A percentile compares a stretch with the other conserved stretches of the same genome.
phyloP scores from a whole-genome alignment of 2,888 invertebrate species.

The Venusia cambrica region DNA sequence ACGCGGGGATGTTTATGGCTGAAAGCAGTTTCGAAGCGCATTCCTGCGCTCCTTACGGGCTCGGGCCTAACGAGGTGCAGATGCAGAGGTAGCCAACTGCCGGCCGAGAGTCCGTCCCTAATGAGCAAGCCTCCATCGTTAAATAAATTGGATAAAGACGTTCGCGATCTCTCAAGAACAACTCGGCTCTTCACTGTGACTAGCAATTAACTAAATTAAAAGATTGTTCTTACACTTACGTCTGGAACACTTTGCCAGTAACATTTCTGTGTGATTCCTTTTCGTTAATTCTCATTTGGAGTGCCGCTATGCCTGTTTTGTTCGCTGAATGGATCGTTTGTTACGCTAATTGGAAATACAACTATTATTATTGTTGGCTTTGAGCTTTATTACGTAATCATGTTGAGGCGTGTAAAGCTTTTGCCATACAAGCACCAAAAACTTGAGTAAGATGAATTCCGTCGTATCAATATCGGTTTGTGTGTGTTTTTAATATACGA shows the following conservation, averaged over 20 bases:
- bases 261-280: constrained; percentile 49
- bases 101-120: constrained; percentile 55
- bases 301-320: constrained; percentile 13
- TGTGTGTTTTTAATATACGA: too few relatives aligned
- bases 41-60: constrained; percentile 35
- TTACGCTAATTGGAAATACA: too few relatives aligned
- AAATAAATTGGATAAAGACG: constrained; percentile 81
- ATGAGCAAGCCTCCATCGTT: constrained; percentile 77
- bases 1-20: constrained; percentile 42
- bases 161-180: constrained; percentile 78
- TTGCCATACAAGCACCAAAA: too few relatives aligned
- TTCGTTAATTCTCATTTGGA: constrained; percentile 50
- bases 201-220: constrained; percentile 80
- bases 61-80: constrained; percentile 27
- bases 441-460: too few relatives aligned
- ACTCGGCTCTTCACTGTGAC: constrained; percentile 75
- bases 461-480: too few relatives aligned
- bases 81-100: constrained; percentile 46
- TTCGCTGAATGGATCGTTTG: constrained; percentile 4
- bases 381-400: too few relatives aligned
- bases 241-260: constrained; percentile 51
- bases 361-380: too few relatives aligned
- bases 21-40: constrained; percentile 35
- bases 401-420: too few relatives aligned
- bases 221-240: constrained; percentile 73